A percentile compares a stretch with the other conserved stretches of the same genome.
phyloP scores from a whole-genome alignment of 1,140 invertebrate genomes.

The Himalopsyche phryganea region DNA sequence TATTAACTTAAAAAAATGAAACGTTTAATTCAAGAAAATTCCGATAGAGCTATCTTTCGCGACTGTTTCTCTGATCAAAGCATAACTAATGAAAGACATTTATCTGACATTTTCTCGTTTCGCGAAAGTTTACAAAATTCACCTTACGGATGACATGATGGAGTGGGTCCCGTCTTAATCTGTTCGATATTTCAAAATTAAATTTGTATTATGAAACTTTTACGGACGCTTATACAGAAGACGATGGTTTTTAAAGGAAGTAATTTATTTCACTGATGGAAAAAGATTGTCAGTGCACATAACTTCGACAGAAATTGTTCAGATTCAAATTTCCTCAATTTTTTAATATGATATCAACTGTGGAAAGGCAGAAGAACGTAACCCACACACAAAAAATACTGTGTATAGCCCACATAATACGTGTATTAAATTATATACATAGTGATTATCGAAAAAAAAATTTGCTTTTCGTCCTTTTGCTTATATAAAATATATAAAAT shows the following conservation, averaged over 20 bases:
- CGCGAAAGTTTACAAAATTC: background rate
- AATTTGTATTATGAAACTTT: background rate
- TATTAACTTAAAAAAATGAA: too few relatives aligned
- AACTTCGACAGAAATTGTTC: background rate
- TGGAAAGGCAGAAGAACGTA: too few relatives aligned
- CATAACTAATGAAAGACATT: constrained; percentile 2
- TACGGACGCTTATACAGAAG: background rate
- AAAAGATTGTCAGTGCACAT: background rate
- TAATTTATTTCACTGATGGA: background rate
- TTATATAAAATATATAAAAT: too few relatives aligned
- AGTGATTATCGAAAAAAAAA: too few relatives aligned
- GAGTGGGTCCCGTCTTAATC: background rate
- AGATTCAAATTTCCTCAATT: too few relatives aligned
- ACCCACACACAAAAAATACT: too few relatives aligned
- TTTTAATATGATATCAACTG: too few relatives aligned
- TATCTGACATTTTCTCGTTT: background rate
- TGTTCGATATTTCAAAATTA: constrained; percentile 5
- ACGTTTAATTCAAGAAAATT: too few relatives aligned
- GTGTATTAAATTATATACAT: too few relatives aligned
- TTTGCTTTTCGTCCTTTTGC: too few relatives aligned
- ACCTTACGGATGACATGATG: background rate
- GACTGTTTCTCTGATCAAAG: background rate
- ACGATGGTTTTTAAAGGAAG: background rate
- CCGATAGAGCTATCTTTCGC: too few relatives aligned
- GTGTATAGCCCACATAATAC: too few relatives aligned